Conservation (phyloP, 1,140 invertebrate species). For the Habropoda laboriosa region DNA sequence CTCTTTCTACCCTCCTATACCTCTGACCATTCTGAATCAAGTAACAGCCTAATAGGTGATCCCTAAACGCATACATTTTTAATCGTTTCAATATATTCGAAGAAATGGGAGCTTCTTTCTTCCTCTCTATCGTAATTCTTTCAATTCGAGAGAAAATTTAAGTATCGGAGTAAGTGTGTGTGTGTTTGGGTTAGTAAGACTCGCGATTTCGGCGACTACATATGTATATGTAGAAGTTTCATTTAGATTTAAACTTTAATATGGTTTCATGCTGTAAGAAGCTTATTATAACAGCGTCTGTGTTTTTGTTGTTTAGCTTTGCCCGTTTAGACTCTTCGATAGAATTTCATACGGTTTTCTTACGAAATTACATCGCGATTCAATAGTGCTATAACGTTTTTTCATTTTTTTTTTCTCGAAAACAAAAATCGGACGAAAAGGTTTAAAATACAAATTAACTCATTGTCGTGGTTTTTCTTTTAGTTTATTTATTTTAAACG, state of each 20-base stretch:
- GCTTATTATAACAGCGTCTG: slow-evolving; percentile 44
- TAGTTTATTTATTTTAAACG: not conserved
- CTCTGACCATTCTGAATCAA: too few species aligned
- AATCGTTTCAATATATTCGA: not conserved
- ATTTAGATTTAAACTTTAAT: slow-evolving; percentile 49
- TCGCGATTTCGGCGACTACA: not conserved
- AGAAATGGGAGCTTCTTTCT: not conserved
- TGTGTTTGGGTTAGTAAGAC: too few species aligned
- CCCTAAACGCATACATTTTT: not conserved
- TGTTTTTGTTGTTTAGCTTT: slow-evolving; percentile 3
- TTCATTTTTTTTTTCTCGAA: too few species aligned
- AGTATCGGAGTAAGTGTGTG: too few species aligned
- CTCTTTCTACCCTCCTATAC: not conserved
- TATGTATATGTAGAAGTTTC: too few species aligned
- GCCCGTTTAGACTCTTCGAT: not conserved
- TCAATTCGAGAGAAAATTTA: not conserved
- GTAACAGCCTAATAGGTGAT: not conserved
- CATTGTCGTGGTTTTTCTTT: not conserved
- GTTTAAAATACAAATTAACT: not conserved
- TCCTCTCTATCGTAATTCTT: too few species aligned
- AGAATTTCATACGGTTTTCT: not conserved
- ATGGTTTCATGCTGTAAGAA: slow-evolving; percentile 53
- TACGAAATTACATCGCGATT: not conserved
- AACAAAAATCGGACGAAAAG: not conserved
- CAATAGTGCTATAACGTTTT: not conserved